Evolutionary conservation across 2,113 vertebrate genomes (phyloP).

Genomic region (Atractosteus spatula): DNA sequence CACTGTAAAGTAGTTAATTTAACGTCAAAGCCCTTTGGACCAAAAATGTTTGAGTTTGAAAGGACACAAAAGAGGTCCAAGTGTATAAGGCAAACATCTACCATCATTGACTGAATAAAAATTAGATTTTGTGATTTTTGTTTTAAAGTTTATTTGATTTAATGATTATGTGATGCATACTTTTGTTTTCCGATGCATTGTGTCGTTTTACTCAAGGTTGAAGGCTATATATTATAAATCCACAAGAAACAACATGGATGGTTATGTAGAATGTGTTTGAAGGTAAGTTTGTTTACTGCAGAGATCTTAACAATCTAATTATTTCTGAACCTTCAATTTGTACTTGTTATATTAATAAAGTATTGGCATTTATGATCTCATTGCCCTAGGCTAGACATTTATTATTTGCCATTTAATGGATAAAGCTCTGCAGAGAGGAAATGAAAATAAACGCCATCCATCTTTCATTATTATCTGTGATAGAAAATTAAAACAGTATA

Average conservation of each 20-base stretch:
- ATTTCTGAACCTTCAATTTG: constrained; percentile 28
- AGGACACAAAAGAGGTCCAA: too few species aligned
- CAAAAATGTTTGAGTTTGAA: too few species aligned
- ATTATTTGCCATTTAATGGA: constrained; percentile 48
- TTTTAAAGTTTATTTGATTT: too few species aligned
- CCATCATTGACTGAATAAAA: too few species aligned
- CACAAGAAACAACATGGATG: not conserved
- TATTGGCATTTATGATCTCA: constrained; percentile 50
- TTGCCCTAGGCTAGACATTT: constrained; percentile 46
- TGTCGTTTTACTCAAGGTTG: not conserved
- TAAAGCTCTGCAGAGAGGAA: constrained; percentile 40
- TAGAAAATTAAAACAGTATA: constrained; percentile 58
- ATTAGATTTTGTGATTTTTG: too few species aligned
- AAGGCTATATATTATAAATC: not conserved
- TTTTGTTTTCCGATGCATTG: too few species aligned
- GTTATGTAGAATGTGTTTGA: not conserved
- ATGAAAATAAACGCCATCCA: constrained; percentile 56
- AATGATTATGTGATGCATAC: too few species aligned
- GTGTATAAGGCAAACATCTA: too few species aligned
- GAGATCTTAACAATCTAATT: constrained; percentile 17
- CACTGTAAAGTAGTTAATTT: too few species aligned
- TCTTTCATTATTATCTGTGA: constrained; percentile 56
- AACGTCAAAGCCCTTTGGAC: too few species aligned
- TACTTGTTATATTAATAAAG: constrained; percentile 40
- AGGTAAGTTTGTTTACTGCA: not conserved